Percentiles rank a stretch among this genome's conserved stretches.
Evolutionary conservation across 2,888 invertebrate species (phyloP).

Genomic region (Lasioglossum morio): DNA sequence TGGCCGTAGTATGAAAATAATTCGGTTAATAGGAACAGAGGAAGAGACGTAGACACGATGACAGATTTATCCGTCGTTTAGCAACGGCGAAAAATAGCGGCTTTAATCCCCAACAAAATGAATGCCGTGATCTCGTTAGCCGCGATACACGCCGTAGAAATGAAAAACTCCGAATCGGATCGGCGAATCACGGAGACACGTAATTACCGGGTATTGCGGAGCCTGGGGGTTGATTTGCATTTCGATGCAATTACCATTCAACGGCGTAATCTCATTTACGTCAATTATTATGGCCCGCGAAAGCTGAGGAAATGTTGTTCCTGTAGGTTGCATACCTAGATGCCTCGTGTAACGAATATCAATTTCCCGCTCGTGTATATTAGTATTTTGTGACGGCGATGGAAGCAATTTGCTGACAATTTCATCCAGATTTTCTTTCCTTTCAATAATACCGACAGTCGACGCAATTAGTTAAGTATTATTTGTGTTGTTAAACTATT

Average conservation of each 20-base stretch:
- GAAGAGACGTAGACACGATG: slow-evolving; percentile 6
- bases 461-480: neutral
- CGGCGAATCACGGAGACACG: slow-evolving; percentile 31
- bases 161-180: slow-evolving; percentile 15
- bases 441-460: neutral
- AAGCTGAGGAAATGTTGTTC: slow-evolving; percentile 28
- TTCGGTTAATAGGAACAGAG: slow-evolving; percentile 27
- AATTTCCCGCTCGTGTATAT: slow-evolving; percentile 25
- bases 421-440: neutral
- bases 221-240: slow-evolving; percentile 58
- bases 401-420: neutral
- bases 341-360: slow-evolving; percentile 37
- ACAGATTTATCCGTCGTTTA: slow-evolving; percentile 36
- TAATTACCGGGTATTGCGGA: slow-evolving; percentile 48
- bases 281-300: slow-evolving; percentile 30
- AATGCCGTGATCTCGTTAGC: slow-evolving; percentile 26
- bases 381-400: slow-evolving; percentile 19
- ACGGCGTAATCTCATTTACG: slow-evolving; percentile 57
- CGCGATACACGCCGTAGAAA: neutral
- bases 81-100: neutral
- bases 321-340: slow-evolving; percentile 23
- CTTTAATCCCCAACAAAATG: slow-evolving; percentile 16
- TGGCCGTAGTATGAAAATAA: slow-evolving; percentile 27
- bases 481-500: neutral
- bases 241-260: slow-evolving; percentile 61